Evolutionary conservation across 1,140 invertebrate species (phyloP), one percentile per base, ranked within the genome.

Genomic region (Idris sp.): DNA sequence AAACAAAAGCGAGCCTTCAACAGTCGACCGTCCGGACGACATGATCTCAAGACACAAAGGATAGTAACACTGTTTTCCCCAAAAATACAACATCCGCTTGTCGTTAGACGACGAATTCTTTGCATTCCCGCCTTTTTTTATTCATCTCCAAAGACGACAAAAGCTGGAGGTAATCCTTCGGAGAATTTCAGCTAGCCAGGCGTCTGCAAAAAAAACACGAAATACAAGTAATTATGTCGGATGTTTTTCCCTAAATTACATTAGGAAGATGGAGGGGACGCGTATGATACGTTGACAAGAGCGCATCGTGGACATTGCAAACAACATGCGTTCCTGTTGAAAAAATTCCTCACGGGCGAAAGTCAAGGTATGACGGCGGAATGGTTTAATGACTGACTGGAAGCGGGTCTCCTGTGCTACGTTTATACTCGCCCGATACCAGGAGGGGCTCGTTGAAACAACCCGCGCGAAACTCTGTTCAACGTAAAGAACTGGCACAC

Each of bases 331-430:
- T 85, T 84, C 86, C 86, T 87, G 85, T 84, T 87, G 84, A 86
- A 86, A 87, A 87, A 87, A 86, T 87, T 87, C 86, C 85, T 87
- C 85, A 84, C 82, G 84, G 84, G 83, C 86, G 84, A 86, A 84
- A 85, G 84, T 86, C 84, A 84, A 83, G 83, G 82, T 82, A 85
- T 83, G 80, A 86, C 80, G 79, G 80, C 46, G 68, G 26, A 82
- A 81, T 80, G 81, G 79, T 68, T 78, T 67, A 76, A 79, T 62
- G 58, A 58, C 56, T 35, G 51, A 61, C 54, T 62, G 58, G 13
- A 46, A 36, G 41, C 15, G 13, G 10, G 0, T 13, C 16, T n/a
- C 71, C 61, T 48, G n/a, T 16, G 10, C 15, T 9, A 0, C 6
- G n/a, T 9, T 56, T 44, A 76, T 87, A 80, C 22, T 76, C 18